Evolutionary conservation across 2,113 vertebrate genomes (phyloP), one percentile per base, ranked within the genome.

Genomic region (Furnarius figulus): DNA sequence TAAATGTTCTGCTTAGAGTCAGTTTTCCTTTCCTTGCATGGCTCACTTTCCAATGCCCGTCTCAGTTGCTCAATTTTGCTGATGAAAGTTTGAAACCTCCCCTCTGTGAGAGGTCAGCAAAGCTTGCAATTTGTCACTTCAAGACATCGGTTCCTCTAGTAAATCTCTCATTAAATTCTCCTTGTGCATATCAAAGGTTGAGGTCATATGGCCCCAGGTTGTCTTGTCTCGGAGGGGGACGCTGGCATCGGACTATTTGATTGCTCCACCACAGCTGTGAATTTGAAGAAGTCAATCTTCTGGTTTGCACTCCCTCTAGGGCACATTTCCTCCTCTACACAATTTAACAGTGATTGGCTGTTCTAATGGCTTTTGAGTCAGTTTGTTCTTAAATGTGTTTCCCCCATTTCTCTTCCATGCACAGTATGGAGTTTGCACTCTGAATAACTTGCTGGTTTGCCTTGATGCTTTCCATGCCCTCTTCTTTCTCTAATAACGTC

Each of bases 91-190:
- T 90, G 77, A 86, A 92, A 85, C 71, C 87, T 90, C 25, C 46
- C 76, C 74, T 94, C 96, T 85, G 33, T 0, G 3, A 90, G 80
- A 83, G 85, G 90, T 87, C 91, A 90, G 58, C 4, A 22, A 93
- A 89, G 83, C 93, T 85, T 91, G 88, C 79, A 85, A 74, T 95
- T 90, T 97, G 90, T 95, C 85, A 85, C 70, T 89, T 90, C 62
- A 62, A 90, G 90, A 75, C 76, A 87, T 39, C 85, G 52, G 63
- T 50, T 93, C 70, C 84, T 87, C 7, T 35, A 93, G 88, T 80
- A 90, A 88, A 85, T 33, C 92, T 91, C 88, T 95, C 95, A 87
- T 95, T 95, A 85, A 58, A 39, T 85, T 94, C 89, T 95, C 88
- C 47, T 50, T 74, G 86, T 71, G 88, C 5, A 28, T 95, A 74